phyloP scores from a whole-genome alignment of 1,140 invertebrate species.

The Luehdorfia chinensis region DNA sequence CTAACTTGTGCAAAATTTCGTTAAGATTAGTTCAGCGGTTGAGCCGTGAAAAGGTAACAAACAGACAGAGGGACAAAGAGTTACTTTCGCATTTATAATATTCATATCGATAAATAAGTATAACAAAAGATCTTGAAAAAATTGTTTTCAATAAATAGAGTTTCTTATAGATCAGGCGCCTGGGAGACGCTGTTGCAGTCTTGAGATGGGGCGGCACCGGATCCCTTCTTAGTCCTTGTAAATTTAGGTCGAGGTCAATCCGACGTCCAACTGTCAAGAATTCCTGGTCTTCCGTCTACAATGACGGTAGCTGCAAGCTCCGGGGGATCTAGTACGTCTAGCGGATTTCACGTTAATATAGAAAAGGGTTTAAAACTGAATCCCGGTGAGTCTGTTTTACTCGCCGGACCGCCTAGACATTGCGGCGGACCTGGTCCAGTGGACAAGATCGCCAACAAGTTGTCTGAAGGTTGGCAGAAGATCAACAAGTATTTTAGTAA shows the following conservation, averaged over 20 bases:
- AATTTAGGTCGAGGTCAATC: slow-evolving; percentile 42
- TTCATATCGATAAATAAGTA: too few species aligned
- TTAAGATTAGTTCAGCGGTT: too few species aligned
- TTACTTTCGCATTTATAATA: too few species aligned
- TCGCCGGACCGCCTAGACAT: slow-evolving; percentile 51
- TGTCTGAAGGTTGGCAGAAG: slow-evolving; percentile 69
- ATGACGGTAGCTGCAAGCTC: slow-evolving; percentile 57
- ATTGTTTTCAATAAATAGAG: too few species aligned
- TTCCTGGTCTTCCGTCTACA: slow-evolving; percentile 52
- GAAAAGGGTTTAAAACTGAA: slow-evolving; percentile 51
- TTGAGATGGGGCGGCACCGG: slow-evolving; percentile 57
- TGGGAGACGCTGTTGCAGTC: slow-evolving; percentile 43
- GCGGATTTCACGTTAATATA: slow-evolving; percentile 37
- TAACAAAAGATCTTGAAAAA: too few species aligned
- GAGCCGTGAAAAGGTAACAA: too few species aligned
- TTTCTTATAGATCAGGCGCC: slow-evolving; percentile 48
- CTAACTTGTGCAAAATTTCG: too few species aligned
- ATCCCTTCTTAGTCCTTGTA: slow-evolving; percentile 42
- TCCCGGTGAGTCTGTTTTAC: slow-evolving; percentile 50
- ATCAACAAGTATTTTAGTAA: slow-evolving; percentile 66
- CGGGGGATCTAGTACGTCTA: slow-evolving; percentile 39
- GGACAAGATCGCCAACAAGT: slow-evolving; percentile 64
- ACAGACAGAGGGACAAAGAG: too few species aligned
- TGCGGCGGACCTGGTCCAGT: slow-evolving; percentile 66
- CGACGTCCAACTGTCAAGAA: slow-evolving; percentile 44